Base-by-base conservation (phyloP, 1,140 invertebrate genomes). In the Zaprionus tsacasi region DNA sequence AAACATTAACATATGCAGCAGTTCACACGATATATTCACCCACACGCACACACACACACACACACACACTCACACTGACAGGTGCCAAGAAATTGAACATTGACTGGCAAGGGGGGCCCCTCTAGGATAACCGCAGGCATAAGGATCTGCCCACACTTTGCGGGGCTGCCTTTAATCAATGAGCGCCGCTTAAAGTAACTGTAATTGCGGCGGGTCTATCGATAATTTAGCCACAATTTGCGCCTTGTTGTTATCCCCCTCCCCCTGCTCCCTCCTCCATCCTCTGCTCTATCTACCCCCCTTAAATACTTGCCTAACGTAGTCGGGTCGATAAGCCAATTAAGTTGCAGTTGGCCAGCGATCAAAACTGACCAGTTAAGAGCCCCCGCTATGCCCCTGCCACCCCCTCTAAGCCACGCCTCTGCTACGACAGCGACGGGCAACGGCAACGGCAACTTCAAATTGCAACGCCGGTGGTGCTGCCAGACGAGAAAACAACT, bases 1-100 rank as follows among this genome's bases (percentile, higher is more conserved):
- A 81, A 79, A 71, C 82, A 83, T 87, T 88, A 87, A 83, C 83
- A 88, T 89, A 83, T 88, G 83, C 85, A 85, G 85, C 69, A 56
- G 75, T 89, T 88, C 83, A 85, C 83, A 88, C 83, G 76, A 85
- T 89, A 89, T 73, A 79, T 76, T 67, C 67, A 70, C 63, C 66
- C 79, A 79, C 82, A 70, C 75, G 71, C 69, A 50, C 76, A 15
- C 58, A 38, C 54, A 27, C 56, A 50, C 38, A 27, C 33, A 27
- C 21, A 57, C 63, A 33, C 60, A 65, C 57, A 74, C 65, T 69
- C 57, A n/a, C 63, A 64, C 76, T 87, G 83, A 88, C 83, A 87
- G 83, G 83, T 87, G 82, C 80, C 82, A 82, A 71, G 64, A 57
- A 79, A 87, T 87, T 72, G 82, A 87, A 88, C 83, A 87, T 77